Evolutionary conservation across 2,888 invertebrate species (phyloP), one percentile per base, ranked within the genome.

Genomic region (Heliconius hortense): DNA sequence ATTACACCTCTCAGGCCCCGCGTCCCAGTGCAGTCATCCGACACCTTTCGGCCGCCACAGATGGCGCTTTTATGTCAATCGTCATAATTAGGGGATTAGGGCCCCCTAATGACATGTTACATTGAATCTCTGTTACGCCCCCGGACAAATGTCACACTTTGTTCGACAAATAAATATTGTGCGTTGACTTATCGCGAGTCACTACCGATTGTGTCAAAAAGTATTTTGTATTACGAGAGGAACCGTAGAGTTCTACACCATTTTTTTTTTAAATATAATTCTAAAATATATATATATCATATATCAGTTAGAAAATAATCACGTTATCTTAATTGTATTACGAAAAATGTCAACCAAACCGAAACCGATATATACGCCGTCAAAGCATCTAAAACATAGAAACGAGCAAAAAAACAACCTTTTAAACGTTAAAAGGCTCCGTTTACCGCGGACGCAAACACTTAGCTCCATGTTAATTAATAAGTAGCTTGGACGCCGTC

Each of bases 401-500:
- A 83, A 82, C 82, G 85, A 85, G 80, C 84, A 88, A 92, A 90
- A 90, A 89, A 89, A 85, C 85, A 87, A 87, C 89, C 89, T 91
- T 93, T 93, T 89, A 92, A 92, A 90, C 89, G 91, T 88, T 94
- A 93, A 94, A 93, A 93, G 93, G 93, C 88, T 78, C 89, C 93
- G 94, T 92, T 94, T 93, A 94, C 90, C 90, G 92, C 88, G 92
- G 92, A 93, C 93, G 90, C 92, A 93, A 93, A 94, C 94, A 94
- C 93, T 94, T 94, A 93, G 89, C 90, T 88, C 85, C 89, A 87
- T 88, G 89, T 93, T 94, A 94, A 94, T 94, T 94, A 93, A 88
- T 93, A 94, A 93, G 93, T 93, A 93, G 93, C 91, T 86, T 87
- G 86, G 87, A 89, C 92, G 88, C 84, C 90, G 90, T 93, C 93